Conservation (phyloP, 2,797 vertebrate genomes). For the Phrynocephalus forsythii region DNA sequence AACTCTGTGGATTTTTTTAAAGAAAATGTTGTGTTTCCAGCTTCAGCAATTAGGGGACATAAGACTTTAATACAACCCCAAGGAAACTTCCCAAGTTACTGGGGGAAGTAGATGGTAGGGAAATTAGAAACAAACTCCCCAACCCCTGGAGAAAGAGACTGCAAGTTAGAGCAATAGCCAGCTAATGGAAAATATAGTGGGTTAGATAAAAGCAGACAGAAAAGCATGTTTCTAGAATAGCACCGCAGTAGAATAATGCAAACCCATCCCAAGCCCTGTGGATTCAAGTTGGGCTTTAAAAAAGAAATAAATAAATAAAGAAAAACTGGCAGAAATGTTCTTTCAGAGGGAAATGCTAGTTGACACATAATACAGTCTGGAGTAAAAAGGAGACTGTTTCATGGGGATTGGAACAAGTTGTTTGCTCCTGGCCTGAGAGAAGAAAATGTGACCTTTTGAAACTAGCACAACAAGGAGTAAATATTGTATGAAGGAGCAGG, state of each 20-base stretch:
- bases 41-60: background rate
- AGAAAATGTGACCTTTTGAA: constrained; percentile 24
- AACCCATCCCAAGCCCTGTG: background rate
- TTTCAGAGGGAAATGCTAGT: background rate
- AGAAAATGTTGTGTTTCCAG: too few relatives aligned
- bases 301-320: too few relatives aligned
- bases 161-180: background rate
- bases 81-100: background rate
- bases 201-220: background rate
- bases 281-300: background rate
- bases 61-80: background rate
- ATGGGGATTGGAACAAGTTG: constrained; percentile 13
- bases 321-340: background rate
- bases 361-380: background rate
- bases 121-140: too few relatives aligned
- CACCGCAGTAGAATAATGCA: background rate
- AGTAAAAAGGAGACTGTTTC: constrained; percentile 1
- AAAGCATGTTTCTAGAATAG: background rate
- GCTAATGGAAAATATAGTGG: background rate
- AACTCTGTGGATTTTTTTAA: too few relatives aligned
- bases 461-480: constrained; percentile 25
- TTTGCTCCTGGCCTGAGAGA: constrained; percentile 30
- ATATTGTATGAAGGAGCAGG: constrained; percentile 36
- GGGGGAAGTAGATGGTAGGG: background rate
- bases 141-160: background rate